Percentiles rank a stretch among this genome's conserved stretches.
phyloP scores from a whole-genome alignment of 2,113 vertebrate species.

The Clupea harengus region DNA sequence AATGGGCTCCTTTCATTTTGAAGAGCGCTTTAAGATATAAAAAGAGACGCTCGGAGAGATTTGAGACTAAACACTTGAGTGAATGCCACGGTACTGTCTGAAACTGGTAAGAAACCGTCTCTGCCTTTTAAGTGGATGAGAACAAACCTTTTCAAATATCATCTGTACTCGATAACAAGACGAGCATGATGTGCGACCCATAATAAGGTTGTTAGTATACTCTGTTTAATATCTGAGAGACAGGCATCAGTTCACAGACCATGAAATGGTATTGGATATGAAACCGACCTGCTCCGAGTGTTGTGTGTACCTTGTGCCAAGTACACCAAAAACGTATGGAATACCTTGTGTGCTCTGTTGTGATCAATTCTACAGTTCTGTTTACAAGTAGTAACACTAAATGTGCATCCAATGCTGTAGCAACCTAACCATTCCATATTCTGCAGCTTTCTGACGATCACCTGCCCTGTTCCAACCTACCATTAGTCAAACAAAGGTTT shows the following conservation, averaged over 20 bases:
- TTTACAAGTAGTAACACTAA: neutral
- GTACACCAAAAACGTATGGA: neutral
- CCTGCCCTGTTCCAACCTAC: neutral
- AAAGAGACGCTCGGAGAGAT: neutral
- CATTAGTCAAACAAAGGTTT: neutral
- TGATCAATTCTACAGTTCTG: neutral
- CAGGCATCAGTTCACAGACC: neutral
- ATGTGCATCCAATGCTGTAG: neutral
- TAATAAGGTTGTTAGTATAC: neutral
- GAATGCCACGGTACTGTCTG: slow-evolving; percentile 4
- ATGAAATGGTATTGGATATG: neutral
- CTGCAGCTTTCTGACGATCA: neutral
- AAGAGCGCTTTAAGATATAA: slow-evolving; percentile 16
- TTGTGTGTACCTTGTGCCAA: neutral
- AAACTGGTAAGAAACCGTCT: neutral
- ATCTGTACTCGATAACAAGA: neutral
- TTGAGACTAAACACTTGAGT: slow-evolving; percentile 7
- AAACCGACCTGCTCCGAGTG: neutral
- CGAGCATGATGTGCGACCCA: neutral
- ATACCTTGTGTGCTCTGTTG: neutral
- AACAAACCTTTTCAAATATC: neutral
- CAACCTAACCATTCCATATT: neutral
- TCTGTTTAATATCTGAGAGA: neutral
- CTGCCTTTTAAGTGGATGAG: slow-evolving; percentile 6
- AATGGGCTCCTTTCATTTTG: slow-evolving; percentile 17